Evolutionary conservation across 2,113 vertebrate species (phyloP).

Genomic region (Pteruthius melanotis): DNA sequence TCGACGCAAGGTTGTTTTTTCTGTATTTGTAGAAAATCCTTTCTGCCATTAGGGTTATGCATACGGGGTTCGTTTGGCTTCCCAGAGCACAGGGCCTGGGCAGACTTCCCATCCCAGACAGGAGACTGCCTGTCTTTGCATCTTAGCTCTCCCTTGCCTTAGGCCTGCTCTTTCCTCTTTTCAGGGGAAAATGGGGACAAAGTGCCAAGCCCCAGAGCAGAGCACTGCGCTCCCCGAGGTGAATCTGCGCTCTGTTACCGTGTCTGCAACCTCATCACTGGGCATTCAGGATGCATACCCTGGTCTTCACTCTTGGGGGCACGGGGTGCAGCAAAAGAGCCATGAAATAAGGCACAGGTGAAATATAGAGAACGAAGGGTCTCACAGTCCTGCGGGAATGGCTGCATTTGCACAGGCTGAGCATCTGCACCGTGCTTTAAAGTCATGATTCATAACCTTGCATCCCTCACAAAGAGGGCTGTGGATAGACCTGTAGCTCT

Average conservation of each 20-base stretch:
- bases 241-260: accelerated
- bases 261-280: accelerated
- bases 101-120: accelerated
- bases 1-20: accelerated
- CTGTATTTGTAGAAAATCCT: neutral
- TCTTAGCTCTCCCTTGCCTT: neutral
- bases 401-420: neutral
- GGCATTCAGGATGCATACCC: accelerated
- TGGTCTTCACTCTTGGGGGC: neutral
- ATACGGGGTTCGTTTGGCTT: accelerated
- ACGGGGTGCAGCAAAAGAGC: accelerated
- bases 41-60: neutral
- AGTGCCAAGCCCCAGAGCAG: accelerated
- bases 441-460: neutral
- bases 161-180: neutral
- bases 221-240: accelerated
- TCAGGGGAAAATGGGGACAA: neutral
- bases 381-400: neutral
- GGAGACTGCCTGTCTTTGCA: neutral
- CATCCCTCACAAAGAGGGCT: neutral
- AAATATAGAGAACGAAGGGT: accelerated
- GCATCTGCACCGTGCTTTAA: accelerated
- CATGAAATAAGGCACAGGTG: neutral
- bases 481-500: neutral
- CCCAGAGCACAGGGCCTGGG: accelerated